Conservation (phyloP, 2,797 vertebrate genomes). For the Oreochromis grahami region DNA sequence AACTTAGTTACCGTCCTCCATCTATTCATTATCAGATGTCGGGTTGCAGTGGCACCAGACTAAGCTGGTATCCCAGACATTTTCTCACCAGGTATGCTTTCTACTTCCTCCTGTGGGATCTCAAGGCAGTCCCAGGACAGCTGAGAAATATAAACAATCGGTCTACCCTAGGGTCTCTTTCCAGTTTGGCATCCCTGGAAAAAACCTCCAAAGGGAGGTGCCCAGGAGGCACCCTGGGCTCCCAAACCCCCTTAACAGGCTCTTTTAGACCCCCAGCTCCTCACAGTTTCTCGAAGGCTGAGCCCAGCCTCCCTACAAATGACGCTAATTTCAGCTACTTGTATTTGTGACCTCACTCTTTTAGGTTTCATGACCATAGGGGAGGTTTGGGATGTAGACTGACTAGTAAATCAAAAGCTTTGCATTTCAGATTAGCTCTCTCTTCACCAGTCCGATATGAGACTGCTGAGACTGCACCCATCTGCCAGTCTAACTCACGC, state of each 20-base stretch:
- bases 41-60: background rate
- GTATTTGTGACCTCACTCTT: no score
- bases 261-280: background rate
- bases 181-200: background rate
- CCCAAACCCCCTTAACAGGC: background rate
- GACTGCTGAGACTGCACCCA: background rate
- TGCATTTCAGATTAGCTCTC: background rate
- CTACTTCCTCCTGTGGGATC: background rate
- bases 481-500: background rate
- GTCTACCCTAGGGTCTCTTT: rapidly evolving
- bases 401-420: no score
- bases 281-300: background rate
- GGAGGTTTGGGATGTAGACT: no score
- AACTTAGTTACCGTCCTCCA: background rate
- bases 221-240: background rate
- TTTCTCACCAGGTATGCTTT: background rate
- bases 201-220: rapidly evolving
- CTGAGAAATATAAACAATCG: background rate
- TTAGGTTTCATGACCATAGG: no score
- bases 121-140: background rate
- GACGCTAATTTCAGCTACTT: background rate
- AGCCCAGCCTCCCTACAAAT: background rate
- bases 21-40: background rate
- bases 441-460: background rate
- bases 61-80: background rate